Percentiles rank a stretch among this genome's conserved stretches.
Conservation (phyloP, 2,797 vertebrate species). For the Alectoris magna region DNA sequence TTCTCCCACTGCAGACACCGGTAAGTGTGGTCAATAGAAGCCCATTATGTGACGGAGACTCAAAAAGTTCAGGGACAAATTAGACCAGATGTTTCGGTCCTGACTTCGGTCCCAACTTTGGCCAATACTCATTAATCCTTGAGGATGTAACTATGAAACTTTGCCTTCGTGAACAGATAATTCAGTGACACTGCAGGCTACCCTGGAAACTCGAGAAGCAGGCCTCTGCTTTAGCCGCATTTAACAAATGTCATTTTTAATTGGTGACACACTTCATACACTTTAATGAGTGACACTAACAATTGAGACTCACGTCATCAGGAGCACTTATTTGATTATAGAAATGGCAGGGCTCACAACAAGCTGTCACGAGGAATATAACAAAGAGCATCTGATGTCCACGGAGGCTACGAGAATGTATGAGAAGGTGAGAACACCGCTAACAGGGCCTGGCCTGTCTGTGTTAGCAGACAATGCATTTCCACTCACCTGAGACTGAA, state of each 20-base stretch:
- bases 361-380: not conserved
- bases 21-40: not conserved
- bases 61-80: constrained; percentile 42
- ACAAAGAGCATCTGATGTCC: not conserved
- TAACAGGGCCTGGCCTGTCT: not conserved
- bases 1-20: not conserved
- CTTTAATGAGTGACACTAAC: constrained; percentile 2
- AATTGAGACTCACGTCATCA: not conserved
- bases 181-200: not conserved
- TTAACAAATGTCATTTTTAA: constrained; percentile 56
- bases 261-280: constrained; percentile 5
- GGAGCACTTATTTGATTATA: not conserved
- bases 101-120: not conserved
- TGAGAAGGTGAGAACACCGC: fast-evolving
- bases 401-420: not conserved
- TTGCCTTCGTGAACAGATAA: not conserved
- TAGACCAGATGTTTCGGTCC: constrained; percentile 3
- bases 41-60: not conserved
- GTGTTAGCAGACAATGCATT: fast-evolving
- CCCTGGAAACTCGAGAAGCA: constrained; percentile 14
- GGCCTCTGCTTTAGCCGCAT: not conserved
- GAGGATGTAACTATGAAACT: constrained; percentile 43
- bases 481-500: not conserved
- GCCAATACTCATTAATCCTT: constrained; percentile 9
- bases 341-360: not conserved